phyloP scores from a whole-genome alignment of 2,113 vertebrate species.

The rat (Rattus norvegicus) region GRCr8 NC_086020.1:120987001-120987500 shows the following conservation, averaged over 20 bases:
- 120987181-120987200: background rate
- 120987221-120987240: background rate
- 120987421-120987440: background rate
- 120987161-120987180: background rate
- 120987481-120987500: background rate
- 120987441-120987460: background rate
- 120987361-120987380: background rate
- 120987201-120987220: background rate
- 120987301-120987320: background rate
- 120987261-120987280: background rate
- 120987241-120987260: background rate
- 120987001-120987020: background rate
- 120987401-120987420: background rate
- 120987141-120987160: background rate
- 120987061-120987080: too few species aligned
- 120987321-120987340: background rate
- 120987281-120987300: background rate
- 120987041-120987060: background rate
- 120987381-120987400: background rate
- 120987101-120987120: too few species aligned
- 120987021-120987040: background rate
- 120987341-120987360: background rate
- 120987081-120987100: too few species aligned
- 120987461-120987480: background rate
- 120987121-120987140: background rate